Base-by-base conservation (phyloP, 2,888 invertebrate species). In the Platycnemis pennipes region DNA sequence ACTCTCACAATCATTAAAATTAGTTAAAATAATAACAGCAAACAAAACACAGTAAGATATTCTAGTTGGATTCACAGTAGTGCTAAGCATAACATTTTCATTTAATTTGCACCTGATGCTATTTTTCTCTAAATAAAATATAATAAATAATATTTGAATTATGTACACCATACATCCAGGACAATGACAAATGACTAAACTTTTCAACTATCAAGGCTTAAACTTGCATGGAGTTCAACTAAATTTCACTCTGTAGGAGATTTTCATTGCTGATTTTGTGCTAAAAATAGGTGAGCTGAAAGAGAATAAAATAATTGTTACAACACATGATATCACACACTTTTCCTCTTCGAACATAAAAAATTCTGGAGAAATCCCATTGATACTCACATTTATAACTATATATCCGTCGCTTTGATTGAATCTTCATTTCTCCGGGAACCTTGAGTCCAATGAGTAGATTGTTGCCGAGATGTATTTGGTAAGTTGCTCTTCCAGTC, bases 401-500 rank as follows among this genome's bases (percentile, higher is more conserved):
- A 91, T 44, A 91, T 31, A 91, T 91, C 91, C 16, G 91, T 91
- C 2, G 45, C 63, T 63, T 91, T 42, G 7, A 91, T 44, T 1
- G 91, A 87, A 45, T 11, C 87, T 46, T 46, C 44, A 69, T 91
- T 63, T 91, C 44, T 69, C 45, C 45, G 63, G 45, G 22, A 37
- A n/a, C 56, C 45, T 11, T n/a, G 63, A 69, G 91, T 91, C 91
- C 91, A 91, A 11, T 91, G 22, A 0, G 42, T 26, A 16, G 42
- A 91, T 22, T 63, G 91, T 63, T n/a, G 26, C 63, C n/a, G 56
- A 26, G 91, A 44, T 69, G 77, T 5, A 69, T 44, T 44, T 8
- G 63, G n/a, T 44, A 45, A 22, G n/a, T 63, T 44, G 16, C 42
- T 69, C 8, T 91, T 91, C 91, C 91, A 91, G 45, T 91, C 63